Evolutionary conservation across 2,888 invertebrate species (phyloP).

Genomic region (Metallyticus violacea): DNA sequence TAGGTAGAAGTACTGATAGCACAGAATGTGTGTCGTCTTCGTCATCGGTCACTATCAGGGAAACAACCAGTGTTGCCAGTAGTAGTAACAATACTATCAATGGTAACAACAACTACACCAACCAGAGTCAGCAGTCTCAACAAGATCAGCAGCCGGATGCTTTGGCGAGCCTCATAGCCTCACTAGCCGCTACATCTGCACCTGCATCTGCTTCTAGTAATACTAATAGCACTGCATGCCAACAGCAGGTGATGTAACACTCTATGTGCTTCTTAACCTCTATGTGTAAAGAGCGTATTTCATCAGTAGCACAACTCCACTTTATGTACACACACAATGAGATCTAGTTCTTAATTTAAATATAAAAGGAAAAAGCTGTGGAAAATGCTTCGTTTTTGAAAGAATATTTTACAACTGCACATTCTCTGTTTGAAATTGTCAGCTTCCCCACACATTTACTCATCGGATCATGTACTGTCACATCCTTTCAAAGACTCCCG

Average conservation of each 20-base stretch:
- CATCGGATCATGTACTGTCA: too few relatives aligned
- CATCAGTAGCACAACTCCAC: too few relatives aligned
- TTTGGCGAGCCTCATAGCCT: slow-evolving; percentile 36
- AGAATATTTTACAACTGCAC: too few relatives aligned
- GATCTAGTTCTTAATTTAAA: too few relatives aligned
- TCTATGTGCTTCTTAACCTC: not conserved
- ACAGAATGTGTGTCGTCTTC: not conserved
- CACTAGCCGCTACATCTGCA: slow-evolving; percentile 33
- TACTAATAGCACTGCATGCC: slow-evolving; percentile 34
- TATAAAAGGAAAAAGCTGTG: too few relatives aligned
- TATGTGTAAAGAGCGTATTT: too few relatives aligned
- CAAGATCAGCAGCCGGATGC: slow-evolving; percentile 31
- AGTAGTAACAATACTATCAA: not conserved
- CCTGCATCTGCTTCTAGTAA: slow-evolving; percentile 32
- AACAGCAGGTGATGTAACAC: slow-evolving; percentile 47
- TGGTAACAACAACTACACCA: slow-evolving; percentile 23
- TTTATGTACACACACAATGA: too few relatives aligned
- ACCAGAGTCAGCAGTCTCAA: not conserved
- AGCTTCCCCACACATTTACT: too few relatives aligned
- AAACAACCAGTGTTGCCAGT: not conserved
- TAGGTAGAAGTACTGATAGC: slow-evolving; percentile 29
- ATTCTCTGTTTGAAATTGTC: too few relatives aligned
- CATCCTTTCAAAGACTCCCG: too few relatives aligned
- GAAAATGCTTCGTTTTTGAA: too few relatives aligned
- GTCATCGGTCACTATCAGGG: not conserved